Evolutionary conservation across 92 coral and sea anemone genomes (phyloP).

Genomic region (Anthopleura xanthogrammica): DNA sequence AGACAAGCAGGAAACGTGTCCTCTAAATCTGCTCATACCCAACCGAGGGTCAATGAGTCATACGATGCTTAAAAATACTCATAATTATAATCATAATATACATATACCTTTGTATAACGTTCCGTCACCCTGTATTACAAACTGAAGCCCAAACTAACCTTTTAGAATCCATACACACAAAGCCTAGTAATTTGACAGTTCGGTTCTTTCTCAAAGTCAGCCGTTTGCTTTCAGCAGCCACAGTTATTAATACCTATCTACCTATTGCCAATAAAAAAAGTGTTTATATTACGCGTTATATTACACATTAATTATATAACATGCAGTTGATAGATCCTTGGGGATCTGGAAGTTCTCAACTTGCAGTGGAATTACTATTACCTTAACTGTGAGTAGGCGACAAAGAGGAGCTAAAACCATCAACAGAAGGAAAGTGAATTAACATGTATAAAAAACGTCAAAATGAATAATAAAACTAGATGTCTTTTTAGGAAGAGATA

Average conservation of each 20-base stretch:
- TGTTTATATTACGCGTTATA: neutral
- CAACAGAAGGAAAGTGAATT: neutral
- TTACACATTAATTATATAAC: no score
- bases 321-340: constrained; percentile 1
- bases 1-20: neutral
- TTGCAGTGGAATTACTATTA: neutral
- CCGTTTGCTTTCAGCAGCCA: neutral
- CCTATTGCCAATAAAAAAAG: neutral
- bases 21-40: neutral
- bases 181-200: neutral
- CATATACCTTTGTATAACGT: neutral
- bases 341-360: constrained; percentile 4
- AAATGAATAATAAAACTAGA: neutral
- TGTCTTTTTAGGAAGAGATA: neutral
- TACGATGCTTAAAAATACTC: neutral
- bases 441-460: neutral
- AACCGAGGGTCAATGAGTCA: neutral
- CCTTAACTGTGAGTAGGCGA: neutral
- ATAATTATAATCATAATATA: neutral
- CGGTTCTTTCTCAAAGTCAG: neutral
- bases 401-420: neutral
- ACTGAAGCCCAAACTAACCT: neutral
- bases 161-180: neutral
- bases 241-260: neutral
- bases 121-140: neutral